These are phyloP conservation scores for Drosophila quinaria DNA, from an alignment of 2,888 invertebrate genomes.

Conservation along the genomic window DNA sequence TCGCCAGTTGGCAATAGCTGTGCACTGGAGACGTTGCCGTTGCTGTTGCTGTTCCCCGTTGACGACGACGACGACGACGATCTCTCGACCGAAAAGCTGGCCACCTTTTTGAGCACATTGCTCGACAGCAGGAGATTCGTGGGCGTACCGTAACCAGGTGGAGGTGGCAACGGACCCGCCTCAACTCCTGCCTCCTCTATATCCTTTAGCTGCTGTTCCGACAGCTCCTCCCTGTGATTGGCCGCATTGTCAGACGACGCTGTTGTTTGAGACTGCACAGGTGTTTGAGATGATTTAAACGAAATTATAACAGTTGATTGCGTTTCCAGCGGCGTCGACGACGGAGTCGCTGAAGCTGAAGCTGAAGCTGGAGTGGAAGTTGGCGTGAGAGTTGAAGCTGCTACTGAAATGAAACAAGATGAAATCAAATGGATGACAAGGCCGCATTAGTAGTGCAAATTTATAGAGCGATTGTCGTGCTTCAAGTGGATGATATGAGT, in stretches of 20 bases:
- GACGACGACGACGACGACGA: conserved; percentile 69
- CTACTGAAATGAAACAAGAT: conserved; percentile 53
- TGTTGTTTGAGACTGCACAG: conserved; percentile 79
- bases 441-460: conserved; percentile 51
- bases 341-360: conserved; percentile 65
- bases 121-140: conserved; percentile 86
- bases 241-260: conserved; percentile 22
- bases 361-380: conserved; percentile 4
- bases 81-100: conserved; percentile 92
- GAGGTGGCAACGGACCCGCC: conserved; percentile 55
- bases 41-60: conserved; percentile 34
- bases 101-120: conserved; percentile 93
- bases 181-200: conserved; percentile 38
- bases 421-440: conserved; percentile 50
- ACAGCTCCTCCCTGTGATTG: conserved; percentile 26
- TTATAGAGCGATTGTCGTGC: conserved; percentile 33
- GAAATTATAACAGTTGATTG: conserved; percentile 86
- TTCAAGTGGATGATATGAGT: not conserved
- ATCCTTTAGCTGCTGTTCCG: conserved; percentile 21
- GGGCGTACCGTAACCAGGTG: conserved; percentile 73
- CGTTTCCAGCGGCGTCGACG: conserved; percentile 82
- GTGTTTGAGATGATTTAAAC: conserved; percentile 85
- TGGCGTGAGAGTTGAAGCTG: conserved; percentile 20
- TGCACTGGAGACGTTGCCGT: conserved; percentile 59
- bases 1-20: conserved; percentile 65